Base-by-base conservation (phyloP, 2,888 invertebrate genomes). In the Venusia cambrica region DNA sequence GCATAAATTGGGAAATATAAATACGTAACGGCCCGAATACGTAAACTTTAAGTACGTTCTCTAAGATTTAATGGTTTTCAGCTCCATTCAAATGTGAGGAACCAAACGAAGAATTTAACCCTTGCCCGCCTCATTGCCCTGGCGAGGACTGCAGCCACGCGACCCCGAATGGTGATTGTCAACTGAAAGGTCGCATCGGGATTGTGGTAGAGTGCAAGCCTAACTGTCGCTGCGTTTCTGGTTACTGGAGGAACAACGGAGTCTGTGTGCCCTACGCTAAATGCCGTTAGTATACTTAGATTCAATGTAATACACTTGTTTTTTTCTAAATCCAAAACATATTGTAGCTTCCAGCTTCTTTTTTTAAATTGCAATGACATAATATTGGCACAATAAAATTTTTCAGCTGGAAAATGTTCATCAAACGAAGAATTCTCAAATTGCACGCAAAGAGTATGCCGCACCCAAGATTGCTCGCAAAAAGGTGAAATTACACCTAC, bases 81-180 rank as follows among this genome's bases (percentile, higher is more conserved):
- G 73, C 67, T 11, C 48, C 64, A 1, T 60, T 69, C 29, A 34
- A 42, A 5, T 73, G 73, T 17, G 34, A 25, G 5, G 18, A 48
- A 12, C 43, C 38, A 0, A 57, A 71, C 14, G 62, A 73, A 37
- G 48, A 48, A 8, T 73, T 45, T 33, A 39, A 60, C 6, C 6
- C 61, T 0, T 73, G 73, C 14, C 71, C 73, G 0, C 54, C 62
- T 0, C 4, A 37, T 2, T 73, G 71, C 14, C 67, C 70, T 0
- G 44, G 47, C 1, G 73, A 71, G 5, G 45, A 56, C 24, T 73
- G 73, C 38, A 51, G 46, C 4, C 53, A 62, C 30, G 62, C 62
- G 0, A 45, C 58, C 0, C 54, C 53, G 0, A 30, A 39, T 1
- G 69, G 72, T 0, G 28, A 30, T 6, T 73, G 73, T 20, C 65